Evolutionary conservation across 2,113 vertebrate species (phyloP).

Genomic region (Rynchops niger): DNA sequence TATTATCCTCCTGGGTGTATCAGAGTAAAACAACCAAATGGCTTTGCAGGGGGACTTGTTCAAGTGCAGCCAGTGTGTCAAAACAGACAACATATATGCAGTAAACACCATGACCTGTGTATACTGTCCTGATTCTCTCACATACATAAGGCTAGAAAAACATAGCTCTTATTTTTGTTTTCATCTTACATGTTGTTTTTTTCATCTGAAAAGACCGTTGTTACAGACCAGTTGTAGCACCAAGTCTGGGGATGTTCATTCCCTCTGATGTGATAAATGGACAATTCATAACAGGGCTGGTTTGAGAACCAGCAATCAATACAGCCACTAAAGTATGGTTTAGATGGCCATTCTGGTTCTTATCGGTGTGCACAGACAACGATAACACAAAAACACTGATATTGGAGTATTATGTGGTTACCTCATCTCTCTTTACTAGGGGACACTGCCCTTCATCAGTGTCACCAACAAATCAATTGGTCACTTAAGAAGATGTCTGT

Average conservation of each 20-base stretch:
- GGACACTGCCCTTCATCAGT: conserved; percentile 57
- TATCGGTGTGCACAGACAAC: conserved; percentile 64
- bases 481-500: conserved; percentile 26
- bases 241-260: conserved; percentile 4
- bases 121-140: not conserved
- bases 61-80: not conserved
- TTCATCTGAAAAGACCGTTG: conserved; percentile 28
- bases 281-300: conserved; percentile 31
- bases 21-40: not conserved
- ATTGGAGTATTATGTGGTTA: conserved; percentile 48
- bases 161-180: conserved; percentile 18
- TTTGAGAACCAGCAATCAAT: conserved; percentile 68
- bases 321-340: conserved; percentile 38
- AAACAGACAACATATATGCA: not conserved
- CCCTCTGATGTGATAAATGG: conserved; percentile 65
- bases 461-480: conserved; percentile 65
- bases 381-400: conserved; percentile 49
- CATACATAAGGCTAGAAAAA: not conserved
- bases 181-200: not conserved
- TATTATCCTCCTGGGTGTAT: not conserved
- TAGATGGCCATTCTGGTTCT: conserved; percentile 29
- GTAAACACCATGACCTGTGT: not conserved
- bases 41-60: not conserved
- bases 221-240: conserved; percentile 16
- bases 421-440: conserved; percentile 53